These are phyloP conservation scores for Stegodyphus mimosarum DNA, from an alignment of 1,140 invertebrate genomes.

Conservation along the genomic window DNA sequence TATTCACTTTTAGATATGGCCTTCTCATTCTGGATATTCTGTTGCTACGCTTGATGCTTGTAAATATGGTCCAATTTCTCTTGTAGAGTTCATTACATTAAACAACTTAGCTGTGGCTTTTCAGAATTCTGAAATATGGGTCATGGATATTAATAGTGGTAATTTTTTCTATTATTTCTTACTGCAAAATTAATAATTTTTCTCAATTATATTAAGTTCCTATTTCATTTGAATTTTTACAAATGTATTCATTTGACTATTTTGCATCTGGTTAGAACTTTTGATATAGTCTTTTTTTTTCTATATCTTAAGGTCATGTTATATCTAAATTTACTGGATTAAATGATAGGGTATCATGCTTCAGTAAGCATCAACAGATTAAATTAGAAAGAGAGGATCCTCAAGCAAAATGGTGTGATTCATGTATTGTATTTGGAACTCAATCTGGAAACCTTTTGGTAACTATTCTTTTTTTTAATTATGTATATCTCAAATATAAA, in stretches of 20 bases:
- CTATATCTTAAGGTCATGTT: neutral
- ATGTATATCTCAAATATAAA: too few relatives aligned
- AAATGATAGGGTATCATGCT: conserved; percentile 11
- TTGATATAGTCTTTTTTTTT: too few relatives aligned
- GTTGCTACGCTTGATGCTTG: conserved; percentile 4
- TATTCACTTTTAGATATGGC: conserved; percentile 28
- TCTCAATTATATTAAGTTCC: too few relatives aligned
- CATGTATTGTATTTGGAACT: conserved; percentile 22
- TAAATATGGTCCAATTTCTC: conserved; percentile 29
- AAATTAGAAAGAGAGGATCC: neutral
- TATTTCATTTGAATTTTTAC: too few relatives aligned
- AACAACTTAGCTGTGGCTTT: conserved; percentile 15
- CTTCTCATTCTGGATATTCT: conserved; percentile 14
- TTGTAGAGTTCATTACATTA: conserved; percentile 24
- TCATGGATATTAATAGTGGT: conserved; percentile 39
- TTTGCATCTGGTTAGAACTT: too few relatives aligned
- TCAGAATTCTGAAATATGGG: conserved; percentile 52
- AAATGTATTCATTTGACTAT: too few relatives aligned
- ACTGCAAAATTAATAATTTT: too few relatives aligned
- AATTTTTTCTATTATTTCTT: neutral
- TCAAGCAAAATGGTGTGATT: conserved; percentile 23
- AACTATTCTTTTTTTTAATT: neutral
- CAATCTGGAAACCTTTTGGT: conserved; percentile 39
- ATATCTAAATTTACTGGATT: conserved; percentile 1
- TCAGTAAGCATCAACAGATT: conserved; percentile 13